Conservation (phyloP, 2,113 vertebrate genomes). For the Labrus mixtus region DNA sequence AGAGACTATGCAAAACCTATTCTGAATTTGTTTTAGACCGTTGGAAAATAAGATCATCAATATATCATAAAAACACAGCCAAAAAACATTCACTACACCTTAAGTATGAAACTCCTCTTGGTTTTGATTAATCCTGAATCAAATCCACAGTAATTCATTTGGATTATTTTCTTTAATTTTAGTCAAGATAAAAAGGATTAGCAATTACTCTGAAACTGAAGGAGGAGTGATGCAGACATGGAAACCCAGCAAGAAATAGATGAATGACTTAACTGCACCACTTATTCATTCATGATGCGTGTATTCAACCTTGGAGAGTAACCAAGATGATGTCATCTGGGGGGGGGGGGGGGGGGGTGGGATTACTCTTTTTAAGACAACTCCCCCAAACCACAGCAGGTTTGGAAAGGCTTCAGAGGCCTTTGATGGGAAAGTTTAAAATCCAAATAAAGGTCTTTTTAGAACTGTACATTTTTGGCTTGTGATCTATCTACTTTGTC, state of each 20-base stretch:
- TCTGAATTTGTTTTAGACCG: slow-evolving; percentile 63
- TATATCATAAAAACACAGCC: slow-evolving; percentile 56
- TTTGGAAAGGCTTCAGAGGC: slow-evolving; percentile 39
- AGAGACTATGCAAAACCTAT: slow-evolving; percentile 33
- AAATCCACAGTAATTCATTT: slow-evolving; percentile 65
- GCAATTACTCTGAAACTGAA: slow-evolving; percentile 48
- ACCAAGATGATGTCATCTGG: slow-evolving; percentile 52
- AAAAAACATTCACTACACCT: slow-evolving; percentile 49
- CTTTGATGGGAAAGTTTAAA: slow-evolving; percentile 35
- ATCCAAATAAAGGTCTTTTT: slow-evolving; percentile 14
- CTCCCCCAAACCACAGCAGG: slow-evolving; percentile 26
- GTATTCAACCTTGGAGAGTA: slow-evolving; percentile 61
- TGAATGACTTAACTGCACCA: slow-evolving; percentile 33
- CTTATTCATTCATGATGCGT: slow-evolving; percentile 49
- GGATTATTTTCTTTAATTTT: slow-evolving; percentile 67
- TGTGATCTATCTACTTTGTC: slow-evolving; percentile 5
- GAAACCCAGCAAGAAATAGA: slow-evolving; percentile 44
- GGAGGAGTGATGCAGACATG: slow-evolving; percentile 25
- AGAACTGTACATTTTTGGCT: slow-evolving; percentile 17
- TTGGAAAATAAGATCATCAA: slow-evolving; percentile 69
- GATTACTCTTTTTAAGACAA: slow-evolving; percentile 49
- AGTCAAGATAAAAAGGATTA: slow-evolving; percentile 52
- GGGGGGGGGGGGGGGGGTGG: slow-evolving; percentile 42
- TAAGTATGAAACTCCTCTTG: slow-evolving; percentile 28
- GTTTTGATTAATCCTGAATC: slow-evolving; percentile 58